Evolutionary conservation across 2,888 invertebrate genomes (phyloP).

Genomic region (Anticlea derivata): DNA sequence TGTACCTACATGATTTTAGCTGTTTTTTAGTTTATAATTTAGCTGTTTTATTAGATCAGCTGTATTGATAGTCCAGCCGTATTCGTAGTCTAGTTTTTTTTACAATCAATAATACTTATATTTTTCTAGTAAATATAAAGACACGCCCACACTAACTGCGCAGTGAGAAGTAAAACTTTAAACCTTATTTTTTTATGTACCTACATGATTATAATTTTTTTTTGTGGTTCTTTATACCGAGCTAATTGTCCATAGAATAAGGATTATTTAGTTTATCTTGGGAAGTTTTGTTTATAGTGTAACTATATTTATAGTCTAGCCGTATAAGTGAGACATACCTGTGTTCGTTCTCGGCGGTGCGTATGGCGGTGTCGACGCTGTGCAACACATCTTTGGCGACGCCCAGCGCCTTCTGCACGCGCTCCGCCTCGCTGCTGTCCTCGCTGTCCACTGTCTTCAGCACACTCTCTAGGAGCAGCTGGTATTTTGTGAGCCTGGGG

Average conservation of each 20-base stretch:
- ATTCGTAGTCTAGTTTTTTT: background rate
- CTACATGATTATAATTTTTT: too few relatives aligned
- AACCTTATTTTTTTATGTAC: too few relatives aligned
- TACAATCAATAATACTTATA: too few relatives aligned
- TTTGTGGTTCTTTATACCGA: constrained; percentile 71
- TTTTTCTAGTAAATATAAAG: too few relatives aligned
- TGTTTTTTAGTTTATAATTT: too few relatives aligned
- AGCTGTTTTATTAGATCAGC: too few relatives aligned
- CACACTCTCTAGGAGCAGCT: constrained; percentile 72
- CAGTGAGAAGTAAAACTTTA: too few relatives aligned
- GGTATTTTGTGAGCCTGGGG: constrained; percentile 76
- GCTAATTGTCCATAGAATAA: constrained; percentile 56
- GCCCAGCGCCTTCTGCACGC: constrained; percentile 56
- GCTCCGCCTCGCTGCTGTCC: constrained; percentile 46
- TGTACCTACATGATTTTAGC: too few relatives aligned
- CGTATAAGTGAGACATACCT: constrained; percentile 47
- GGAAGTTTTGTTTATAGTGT: constrained; percentile 5
- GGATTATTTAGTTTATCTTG: constrained; percentile 40
- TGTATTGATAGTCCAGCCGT: too few relatives aligned
- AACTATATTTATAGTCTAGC: too few relatives aligned
- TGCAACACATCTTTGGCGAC: constrained; percentile 75
- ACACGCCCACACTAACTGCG: too few relatives aligned
- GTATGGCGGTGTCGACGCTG: constrained; percentile 70
- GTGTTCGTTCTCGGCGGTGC: constrained; percentile 76
- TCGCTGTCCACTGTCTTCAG: constrained; percentile 63